Base-by-base conservation (phyloP, 2,888 invertebrate species). In the Lypha dubia region DNA sequence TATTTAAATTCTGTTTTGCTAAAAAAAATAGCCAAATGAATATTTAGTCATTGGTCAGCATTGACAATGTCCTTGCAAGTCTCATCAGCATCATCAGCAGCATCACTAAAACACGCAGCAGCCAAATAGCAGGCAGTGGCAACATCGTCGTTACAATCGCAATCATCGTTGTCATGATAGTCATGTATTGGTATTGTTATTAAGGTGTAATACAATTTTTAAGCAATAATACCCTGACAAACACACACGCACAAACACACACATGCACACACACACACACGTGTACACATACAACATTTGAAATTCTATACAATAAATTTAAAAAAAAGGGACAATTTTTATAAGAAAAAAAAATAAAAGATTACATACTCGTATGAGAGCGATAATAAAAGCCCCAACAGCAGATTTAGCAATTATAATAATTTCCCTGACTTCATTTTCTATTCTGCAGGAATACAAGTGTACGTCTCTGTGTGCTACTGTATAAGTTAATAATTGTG, bases 151-250 rank as follows among this genome's bases (percentile, higher is more conserved):
- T 77, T 77, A 84, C 80, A 71, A 65, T 65, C 73, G 68, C 81
- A 68, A 84, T 73, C 71, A 80, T 70, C 62, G 63, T 79, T 71
- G 75, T 80, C 83, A 83, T 81, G 84, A 84, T 81, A 73, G 68
- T 63, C 89, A 88, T 90, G 90, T 90, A 89, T 90, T 90, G 90
- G 89, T 90, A 88, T 90, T 90, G 90, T 91, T 91, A 90, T 90
- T 90, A 89, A 90, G 90, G 91, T 90, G 90, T 91, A 90, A 91
- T 91, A 91, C 91, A 91, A 90, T 90, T 90, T 84, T 91, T 88
- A 88, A 89, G 88, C 89, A 88, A 91, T 89, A 90, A 90, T 90
- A 90, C 89, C 89, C 90, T 81, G 76, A 73, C 76, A 76, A 76
- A 74, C 32, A 68, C 73, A 63, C 0, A 22, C 6, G 32, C 46